Evolutionary conservation across 30 jellyfish, hydroid and myxozoan species (phyloP).

Genomic region (Turritopsis dohrnii): DNA sequence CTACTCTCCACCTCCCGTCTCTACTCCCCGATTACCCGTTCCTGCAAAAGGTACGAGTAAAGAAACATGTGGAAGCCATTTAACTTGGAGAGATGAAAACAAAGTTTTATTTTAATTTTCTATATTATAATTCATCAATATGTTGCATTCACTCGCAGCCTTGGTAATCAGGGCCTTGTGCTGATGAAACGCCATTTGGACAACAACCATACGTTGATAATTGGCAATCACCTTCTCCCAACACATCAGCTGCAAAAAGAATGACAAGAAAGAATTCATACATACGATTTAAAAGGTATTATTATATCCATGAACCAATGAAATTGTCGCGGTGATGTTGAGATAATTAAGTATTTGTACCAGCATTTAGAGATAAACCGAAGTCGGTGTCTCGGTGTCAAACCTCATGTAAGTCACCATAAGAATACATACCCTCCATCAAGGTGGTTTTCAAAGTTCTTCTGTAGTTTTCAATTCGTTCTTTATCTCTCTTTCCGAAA

Average conservation of each 20-base stretch:
- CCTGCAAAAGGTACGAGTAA: too few relatives aligned
- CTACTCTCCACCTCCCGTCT: too few relatives aligned
- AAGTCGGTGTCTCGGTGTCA: too few relatives aligned
- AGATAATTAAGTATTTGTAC: too few relatives aligned
- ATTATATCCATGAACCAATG: background rate
- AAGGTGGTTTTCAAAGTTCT: background rate
- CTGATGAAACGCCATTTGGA: background rate
- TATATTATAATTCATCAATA: too few relatives aligned
- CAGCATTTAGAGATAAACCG: too few relatives aligned
- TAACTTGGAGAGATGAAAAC: too few relatives aligned
- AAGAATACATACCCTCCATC: background rate
- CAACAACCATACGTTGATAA: background rate
- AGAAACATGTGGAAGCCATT: too few relatives aligned
- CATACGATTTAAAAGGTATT: background rate
- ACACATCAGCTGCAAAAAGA: background rate
- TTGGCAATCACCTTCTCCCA: background rate
- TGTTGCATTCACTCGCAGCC: background rate
- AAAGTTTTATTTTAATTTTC: too few relatives aligned
- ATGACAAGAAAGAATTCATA: background rate
- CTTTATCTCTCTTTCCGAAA: background rate
- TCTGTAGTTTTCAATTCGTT: background rate
- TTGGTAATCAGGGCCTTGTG: background rate
- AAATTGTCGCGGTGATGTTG: too few relatives aligned
- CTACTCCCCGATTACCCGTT: too few relatives aligned
- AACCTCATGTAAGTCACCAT: too few relatives aligned